Percentiles rank a stretch among this genome's conserved stretches.
Evolutionary conservation across 2,797 vertebrate genomes (phyloP).

Genomic region (Hydrophis major): DNA sequence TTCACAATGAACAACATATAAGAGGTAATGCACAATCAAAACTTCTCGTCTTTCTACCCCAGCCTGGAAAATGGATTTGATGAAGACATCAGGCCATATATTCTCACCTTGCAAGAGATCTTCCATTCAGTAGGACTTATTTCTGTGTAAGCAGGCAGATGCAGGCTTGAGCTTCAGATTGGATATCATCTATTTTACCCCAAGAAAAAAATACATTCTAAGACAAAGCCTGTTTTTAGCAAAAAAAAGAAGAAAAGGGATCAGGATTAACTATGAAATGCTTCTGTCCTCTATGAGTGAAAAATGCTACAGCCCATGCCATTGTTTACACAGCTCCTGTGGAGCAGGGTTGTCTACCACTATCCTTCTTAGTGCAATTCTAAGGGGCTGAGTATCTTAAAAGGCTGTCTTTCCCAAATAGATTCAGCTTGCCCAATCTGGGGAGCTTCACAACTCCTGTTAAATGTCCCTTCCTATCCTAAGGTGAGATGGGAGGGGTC

Average conservation of each 20-base stretch:
- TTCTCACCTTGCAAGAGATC: neutral
- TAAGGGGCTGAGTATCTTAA: neutral
- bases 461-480: neutral
- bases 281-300: neutral
- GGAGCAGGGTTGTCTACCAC: neutral
- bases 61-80: neutral
- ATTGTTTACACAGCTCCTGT: neutral
- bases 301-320: neutral
- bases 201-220: neutral
- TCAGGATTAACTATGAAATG: neutral
- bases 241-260: neutral
- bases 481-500: neutral
- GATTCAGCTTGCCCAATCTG: neutral
- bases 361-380: neutral
- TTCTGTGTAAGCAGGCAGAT: neutral
- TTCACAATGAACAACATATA: neutral
- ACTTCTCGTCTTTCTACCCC: neutral
- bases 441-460: neutral
- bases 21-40: neutral
- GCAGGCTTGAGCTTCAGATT: neutral
- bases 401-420: neutral
- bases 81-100: neutral
- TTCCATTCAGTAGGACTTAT: neutral
- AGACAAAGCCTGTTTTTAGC: neutral
- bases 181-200: neutral